Evolutionary conservation across 2,888 invertebrate genomes (phyloP), one percentile per base, ranked within the genome.

Genomic region (Lasioglossum vierecki): DNA sequence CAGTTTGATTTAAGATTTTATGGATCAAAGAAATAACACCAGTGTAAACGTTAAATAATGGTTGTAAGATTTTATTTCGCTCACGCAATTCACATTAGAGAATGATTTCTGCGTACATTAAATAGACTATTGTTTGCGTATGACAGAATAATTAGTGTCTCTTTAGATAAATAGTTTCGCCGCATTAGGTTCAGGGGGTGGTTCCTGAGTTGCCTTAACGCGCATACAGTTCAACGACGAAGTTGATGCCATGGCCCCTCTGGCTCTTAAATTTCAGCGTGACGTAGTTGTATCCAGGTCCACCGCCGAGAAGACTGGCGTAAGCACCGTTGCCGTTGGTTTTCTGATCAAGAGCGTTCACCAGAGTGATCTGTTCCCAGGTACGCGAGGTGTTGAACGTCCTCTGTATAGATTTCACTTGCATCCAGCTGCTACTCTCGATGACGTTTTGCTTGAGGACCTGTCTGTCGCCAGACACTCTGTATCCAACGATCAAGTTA

Each of bases 321-420:
- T 91, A 93, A 26, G 95, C 96, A 11, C 96, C 96, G 0, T 95
- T 94, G 0, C 95, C 95, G 57, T 95, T 93, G 57, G 92, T 92
- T 53, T 94, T 92, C 81, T 95, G 95, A 88, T 96, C 96, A 18
- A 93, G 87, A 1, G 95, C 93, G 18, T 90, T 89, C 18, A 96
- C 88, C 85, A 94, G 93, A 0, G 95, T 95, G 79, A 96, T 95
- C 15, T 74, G 88, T 26, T 90, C 84, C 76, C 83, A 87, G 18
- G 26, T 76, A 3, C 44, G 44, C 13, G 83, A 66, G 6, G 84
- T 41, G 11, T 92, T 92, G 88, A 93, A 94, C 9, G 81, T 88
- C 72, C 86, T 85, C 53, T 92, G 88, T 5, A 90, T 79, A 22
- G 90, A 90, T 13, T 93, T 86, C n/a, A 95, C 82, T 72, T 91